A percentile compares a stretch with the other conserved stretches of the same genome.
phyloP scores from a whole-genome alignment of 2,888 invertebrate genomes.

The Lottia gigantea region DNA sequence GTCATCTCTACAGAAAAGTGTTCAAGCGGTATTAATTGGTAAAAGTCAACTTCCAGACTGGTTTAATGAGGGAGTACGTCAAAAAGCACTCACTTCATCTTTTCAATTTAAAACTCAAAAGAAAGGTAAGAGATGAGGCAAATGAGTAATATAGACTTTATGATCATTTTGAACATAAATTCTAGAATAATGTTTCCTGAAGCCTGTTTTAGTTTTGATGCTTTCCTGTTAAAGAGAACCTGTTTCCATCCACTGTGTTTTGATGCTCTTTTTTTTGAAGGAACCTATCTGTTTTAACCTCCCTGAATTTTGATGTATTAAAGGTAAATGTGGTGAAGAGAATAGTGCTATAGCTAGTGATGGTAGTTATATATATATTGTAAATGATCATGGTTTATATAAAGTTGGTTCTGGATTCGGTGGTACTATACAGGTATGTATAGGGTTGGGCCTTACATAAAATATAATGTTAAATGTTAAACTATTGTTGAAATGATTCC shows the following conservation, averaged over 20 bases:
- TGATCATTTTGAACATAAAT: no score
- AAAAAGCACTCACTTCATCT: conserved; percentile 71
- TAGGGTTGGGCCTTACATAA: neutral
- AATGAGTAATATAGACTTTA: no score
- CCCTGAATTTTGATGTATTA: conserved; percentile 3
- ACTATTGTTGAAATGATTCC: neutral
- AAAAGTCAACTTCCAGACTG: conserved; percentile 87
- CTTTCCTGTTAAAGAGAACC: no score
- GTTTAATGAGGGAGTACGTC: conserved; percentile 88
- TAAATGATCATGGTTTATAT: conserved; percentile 79
- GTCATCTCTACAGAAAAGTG: conserved; percentile 86
- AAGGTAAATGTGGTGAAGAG: conserved; percentile 31
- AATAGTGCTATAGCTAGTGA: conserved; percentile 80
- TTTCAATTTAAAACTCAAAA: neutral
- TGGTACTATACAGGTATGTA: conserved; percentile 79
- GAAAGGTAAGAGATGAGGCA: neutral
- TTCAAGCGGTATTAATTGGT: conserved; percentile 87
- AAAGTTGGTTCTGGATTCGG: conserved; percentile 97
- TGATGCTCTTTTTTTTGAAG: no score
- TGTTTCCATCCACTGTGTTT: no score
- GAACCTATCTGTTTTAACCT: no score
- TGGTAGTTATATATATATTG: conserved; percentile 89
- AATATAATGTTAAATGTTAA: no score
- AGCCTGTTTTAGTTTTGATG: no score
- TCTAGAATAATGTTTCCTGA: no score